Conservation (phyloP, 2,888 invertebrate genomes). For the Lasioglossum vierecki region DNA sequence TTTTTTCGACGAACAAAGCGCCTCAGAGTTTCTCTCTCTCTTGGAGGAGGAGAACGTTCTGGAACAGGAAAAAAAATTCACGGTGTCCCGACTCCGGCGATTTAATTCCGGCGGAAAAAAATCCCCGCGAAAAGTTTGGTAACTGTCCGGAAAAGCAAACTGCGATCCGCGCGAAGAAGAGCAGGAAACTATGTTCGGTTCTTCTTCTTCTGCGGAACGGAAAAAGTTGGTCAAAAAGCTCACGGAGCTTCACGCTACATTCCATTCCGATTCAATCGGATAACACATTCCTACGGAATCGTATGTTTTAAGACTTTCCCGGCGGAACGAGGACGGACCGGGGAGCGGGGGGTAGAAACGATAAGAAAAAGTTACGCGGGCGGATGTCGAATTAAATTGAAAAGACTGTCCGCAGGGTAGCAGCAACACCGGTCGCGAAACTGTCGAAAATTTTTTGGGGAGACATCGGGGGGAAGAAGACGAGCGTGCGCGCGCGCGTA, state of each 20-base stretch:
- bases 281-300: neutral
- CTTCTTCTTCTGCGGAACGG: neutral
- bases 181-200: neutral
- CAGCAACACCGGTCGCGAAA: constrained; percentile 18
- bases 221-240: constrained; percentile 1
- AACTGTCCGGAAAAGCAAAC: constrained; percentile 1
- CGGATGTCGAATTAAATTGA: constrained; percentile 9
- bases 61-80: neutral
- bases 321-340: neutral
- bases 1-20: constrained; percentile 22
- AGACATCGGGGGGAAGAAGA: neutral
- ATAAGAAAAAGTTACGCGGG: neutral
- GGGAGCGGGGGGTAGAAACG: neutral
- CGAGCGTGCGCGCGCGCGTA: neutral
- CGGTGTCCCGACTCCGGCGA: neutral
- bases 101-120: neutral
- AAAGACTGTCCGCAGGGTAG: constrained; percentile 9
- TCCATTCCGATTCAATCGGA: constrained; percentile 9
- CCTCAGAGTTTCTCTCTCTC: constrained; percentile 8
- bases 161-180: neutral
- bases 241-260: neutral
- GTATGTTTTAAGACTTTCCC: constrained; percentile 5
- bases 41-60: neutral
- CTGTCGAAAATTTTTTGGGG: constrained; percentile 29
- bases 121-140: neutral